phyloP scores from a whole-genome alignment of 1,140 invertebrate genomes.

The Pogonomyrmex californicus region DNA sequence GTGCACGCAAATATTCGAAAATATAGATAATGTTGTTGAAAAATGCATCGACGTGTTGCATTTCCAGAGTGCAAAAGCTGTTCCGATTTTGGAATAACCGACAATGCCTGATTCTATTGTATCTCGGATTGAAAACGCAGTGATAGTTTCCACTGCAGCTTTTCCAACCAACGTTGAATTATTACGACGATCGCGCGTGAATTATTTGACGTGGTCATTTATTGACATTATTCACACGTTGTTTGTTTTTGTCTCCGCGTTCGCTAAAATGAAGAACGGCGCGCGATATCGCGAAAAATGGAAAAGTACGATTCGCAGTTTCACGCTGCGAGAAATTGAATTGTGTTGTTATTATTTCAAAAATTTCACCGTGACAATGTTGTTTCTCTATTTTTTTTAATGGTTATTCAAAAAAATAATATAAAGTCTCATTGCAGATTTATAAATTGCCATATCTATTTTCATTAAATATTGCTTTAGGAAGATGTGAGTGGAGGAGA shows the following conservation, averaged over 20 bases:
- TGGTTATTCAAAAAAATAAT: neutral
- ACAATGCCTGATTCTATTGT: neutral
- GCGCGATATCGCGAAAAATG: neutral
- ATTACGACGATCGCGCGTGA: constrained; percentile 1
- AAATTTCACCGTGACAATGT: neutral
- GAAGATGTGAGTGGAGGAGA: neutral
- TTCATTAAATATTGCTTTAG: neutral
- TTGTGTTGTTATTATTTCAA: constrained; percentile 1
- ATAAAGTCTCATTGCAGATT: constrained; percentile 10
- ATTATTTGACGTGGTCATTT: constrained; percentile 24
- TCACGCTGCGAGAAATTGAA: neutral
- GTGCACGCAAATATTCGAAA: no score
- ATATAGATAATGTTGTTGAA: neutral
- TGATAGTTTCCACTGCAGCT: neutral
- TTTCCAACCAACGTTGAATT: neutral
- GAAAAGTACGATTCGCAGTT: neutral
- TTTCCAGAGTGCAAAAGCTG: neutral
- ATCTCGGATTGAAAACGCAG: neutral
- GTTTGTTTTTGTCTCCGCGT: constrained; percentile 5
- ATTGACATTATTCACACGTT: constrained; percentile 11
- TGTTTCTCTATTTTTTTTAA: neutral
- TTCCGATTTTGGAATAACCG: neutral
- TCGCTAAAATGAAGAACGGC: neutral
- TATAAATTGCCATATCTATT: neutral
- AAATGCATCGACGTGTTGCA: neutral